These are phyloP conservation scores for Temnothorax longispinosus DNA, from an alignment of 1,140 invertebrate species.

Conservation along the genomic window DNA sequence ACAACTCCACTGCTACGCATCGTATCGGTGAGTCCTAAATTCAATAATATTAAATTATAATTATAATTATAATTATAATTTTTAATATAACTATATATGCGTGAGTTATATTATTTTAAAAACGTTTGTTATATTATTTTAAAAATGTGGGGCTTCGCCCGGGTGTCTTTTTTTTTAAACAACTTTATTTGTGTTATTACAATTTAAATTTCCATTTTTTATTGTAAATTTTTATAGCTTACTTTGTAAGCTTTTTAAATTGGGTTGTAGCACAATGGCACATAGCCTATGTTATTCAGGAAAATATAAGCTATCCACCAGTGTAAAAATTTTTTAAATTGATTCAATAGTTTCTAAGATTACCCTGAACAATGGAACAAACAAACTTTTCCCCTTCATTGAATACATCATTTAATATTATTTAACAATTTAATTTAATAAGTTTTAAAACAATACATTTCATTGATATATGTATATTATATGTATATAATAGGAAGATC, in stretches of 20 bases:
- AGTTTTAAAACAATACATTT: neutral
- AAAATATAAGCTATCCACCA: too few relatives aligned
- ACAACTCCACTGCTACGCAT: neutral
- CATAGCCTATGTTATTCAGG: too few relatives aligned
- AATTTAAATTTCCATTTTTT: too few relatives aligned
- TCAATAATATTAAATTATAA: neutral
- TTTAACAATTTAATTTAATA: neutral
- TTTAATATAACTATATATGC: neutral
- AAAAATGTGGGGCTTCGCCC: neutral
- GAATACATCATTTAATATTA: conserved; percentile 10
- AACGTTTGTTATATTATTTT: neutral
- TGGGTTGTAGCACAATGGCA: too few relatives aligned
- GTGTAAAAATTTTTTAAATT: too few relatives aligned
- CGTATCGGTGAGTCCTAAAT: neutral
- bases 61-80: neutral
- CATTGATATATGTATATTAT: neutral
- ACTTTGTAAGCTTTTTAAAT: too few relatives aligned
- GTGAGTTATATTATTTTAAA: neutral
- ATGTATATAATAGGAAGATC: neutral
- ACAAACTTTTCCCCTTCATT: neutral
- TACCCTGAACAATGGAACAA: too few relatives aligned
- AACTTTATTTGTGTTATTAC: neutral
- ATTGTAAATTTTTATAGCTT: too few relatives aligned
- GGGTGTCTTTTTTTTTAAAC: too few relatives aligned
- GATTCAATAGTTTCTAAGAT: too few relatives aligned